A percentile compares a stretch with the other conserved stretches of the same genome.
These are phyloP conservation scores for Mobula birostris DNA, from an alignment of 2,113 vertebrate species.

Conservation along the genomic window DNA sequence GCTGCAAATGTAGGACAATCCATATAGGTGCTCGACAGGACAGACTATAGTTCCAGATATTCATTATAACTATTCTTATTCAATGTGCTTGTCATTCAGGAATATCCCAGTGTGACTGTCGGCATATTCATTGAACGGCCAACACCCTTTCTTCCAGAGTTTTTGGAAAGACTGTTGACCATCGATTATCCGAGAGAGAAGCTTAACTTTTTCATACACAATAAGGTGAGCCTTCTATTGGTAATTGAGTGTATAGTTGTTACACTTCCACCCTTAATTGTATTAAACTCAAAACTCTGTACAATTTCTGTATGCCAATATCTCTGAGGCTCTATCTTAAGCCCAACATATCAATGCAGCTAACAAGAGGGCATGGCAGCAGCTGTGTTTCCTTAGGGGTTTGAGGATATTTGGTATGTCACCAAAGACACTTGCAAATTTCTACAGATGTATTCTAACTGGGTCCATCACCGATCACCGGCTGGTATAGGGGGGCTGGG, in stretches of 20 bases:
- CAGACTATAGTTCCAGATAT: too few species aligned
- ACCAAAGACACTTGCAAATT: too few species aligned
- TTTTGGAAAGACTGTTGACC: slow-evolving; percentile 73
- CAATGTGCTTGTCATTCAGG: slow-evolving; percentile 58
- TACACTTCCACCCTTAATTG: neutral
- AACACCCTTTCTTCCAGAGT: slow-evolving; percentile 91
- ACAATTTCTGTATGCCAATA: neutral
- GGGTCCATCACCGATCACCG: too few species aligned
- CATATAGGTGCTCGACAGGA: too few species aligned
- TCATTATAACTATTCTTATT: neutral
- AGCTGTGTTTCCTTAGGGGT: too few species aligned
- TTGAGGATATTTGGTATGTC: too few species aligned
- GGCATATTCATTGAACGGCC: slow-evolving; percentile 93
- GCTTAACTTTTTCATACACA: slow-evolving; percentile 85
- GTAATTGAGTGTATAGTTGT: neutral
- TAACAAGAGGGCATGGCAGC: too few species aligned
- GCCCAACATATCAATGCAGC: too few species aligned
- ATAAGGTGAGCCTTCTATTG: slow-evolving; percentile 70
- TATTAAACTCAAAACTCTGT: neutral
- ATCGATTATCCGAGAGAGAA: slow-evolving; percentile 84
- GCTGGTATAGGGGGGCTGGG: too few species aligned
- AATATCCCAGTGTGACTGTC: slow-evolving; percentile 74
- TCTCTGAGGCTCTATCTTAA: too few species aligned
- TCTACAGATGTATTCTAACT: too few species aligned
- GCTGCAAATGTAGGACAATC: too few species aligned